These are phyloP conservation scores for Nicator chloris DNA, from an alignment of 2,113 vertebrate species.

Conservation along the genomic window DNA sequence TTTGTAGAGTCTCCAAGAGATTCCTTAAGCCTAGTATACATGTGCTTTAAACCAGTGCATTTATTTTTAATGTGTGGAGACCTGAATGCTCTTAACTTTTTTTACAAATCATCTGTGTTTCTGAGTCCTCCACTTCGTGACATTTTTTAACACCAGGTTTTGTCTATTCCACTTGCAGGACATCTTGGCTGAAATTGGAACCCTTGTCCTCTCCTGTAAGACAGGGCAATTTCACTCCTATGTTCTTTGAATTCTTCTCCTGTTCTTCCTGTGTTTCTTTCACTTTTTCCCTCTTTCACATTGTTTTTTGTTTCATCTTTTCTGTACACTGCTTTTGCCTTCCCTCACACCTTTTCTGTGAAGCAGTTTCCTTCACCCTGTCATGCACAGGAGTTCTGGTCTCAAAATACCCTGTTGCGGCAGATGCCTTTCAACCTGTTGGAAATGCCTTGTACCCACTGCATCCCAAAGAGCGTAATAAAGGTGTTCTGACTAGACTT, in stretches of 20 bases:
- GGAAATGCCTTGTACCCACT: background rate
- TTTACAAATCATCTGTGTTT: background rate
- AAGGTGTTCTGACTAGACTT: background rate
- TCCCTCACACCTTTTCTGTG: background rate
- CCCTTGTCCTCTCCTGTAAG: background rate
- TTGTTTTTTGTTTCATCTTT: background rate
- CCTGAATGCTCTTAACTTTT: background rate
- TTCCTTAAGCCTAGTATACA: background rate
- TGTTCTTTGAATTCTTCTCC: background rate
- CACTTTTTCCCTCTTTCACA: rapidly evolving
- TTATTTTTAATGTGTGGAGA: background rate
- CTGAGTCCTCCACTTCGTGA: rapidly evolving
- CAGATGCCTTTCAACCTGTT: background rate
- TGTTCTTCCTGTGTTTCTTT: background rate
- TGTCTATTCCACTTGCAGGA: background rate
- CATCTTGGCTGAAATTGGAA: background rate
- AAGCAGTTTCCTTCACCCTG: background rate
- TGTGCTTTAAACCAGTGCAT: background rate
- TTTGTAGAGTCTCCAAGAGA: background rate
- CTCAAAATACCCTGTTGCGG: background rate
- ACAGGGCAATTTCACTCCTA: background rate
- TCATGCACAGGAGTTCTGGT: background rate
- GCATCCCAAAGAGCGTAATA: background rate
- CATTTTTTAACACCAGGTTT: background rate
- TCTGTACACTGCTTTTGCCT: background rate